phyloP scores from a whole-genome alignment of 2,113 vertebrate species.

The Xiphophorus couchianus region DNA sequence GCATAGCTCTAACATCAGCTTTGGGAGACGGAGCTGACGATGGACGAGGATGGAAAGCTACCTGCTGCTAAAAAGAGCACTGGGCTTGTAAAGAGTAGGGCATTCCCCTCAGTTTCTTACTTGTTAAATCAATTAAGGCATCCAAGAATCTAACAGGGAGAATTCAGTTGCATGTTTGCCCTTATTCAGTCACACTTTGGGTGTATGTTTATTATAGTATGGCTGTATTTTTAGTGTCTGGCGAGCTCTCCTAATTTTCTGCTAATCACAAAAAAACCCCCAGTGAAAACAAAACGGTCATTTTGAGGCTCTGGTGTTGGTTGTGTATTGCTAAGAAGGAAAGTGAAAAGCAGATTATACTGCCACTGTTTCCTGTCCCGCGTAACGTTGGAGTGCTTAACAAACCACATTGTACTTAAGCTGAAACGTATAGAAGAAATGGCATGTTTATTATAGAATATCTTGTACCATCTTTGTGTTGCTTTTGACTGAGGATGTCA shows the following conservation, averaged over 20 bases:
- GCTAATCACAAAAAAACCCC: neutral
- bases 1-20: constrained; percentile 54
- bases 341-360: too few relatives aligned
- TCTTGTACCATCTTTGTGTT: too few relatives aligned
- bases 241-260: neutral
- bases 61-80: constrained; percentile 64
- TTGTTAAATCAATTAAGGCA: constrained; percentile 39
- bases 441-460: too few relatives aligned
- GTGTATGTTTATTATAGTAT: constrained; percentile 11
- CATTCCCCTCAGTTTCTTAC: constrained; percentile 40
- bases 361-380: too few relatives aligned
- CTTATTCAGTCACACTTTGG: neutral
- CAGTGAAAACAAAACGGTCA: neutral
- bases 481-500: too few relatives aligned
- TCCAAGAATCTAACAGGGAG: constrained; percentile 20
- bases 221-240: constrained; percentile 31
- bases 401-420: too few relatives aligned
- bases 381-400: too few relatives aligned
- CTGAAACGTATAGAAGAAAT: too few relatives aligned
- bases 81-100: constrained; percentile 48
- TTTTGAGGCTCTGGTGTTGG: neutral
- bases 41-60: constrained; percentile 68
- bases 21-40: constrained; percentile 59
- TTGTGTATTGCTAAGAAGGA: too few relatives aligned
- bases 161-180: neutral